A percentile compares a stretch with the other conserved stretches of the same genome.
phyloP scores from a whole-genome alignment of 2,113 vertebrate species.

The Cisticola juncidis region DNA sequence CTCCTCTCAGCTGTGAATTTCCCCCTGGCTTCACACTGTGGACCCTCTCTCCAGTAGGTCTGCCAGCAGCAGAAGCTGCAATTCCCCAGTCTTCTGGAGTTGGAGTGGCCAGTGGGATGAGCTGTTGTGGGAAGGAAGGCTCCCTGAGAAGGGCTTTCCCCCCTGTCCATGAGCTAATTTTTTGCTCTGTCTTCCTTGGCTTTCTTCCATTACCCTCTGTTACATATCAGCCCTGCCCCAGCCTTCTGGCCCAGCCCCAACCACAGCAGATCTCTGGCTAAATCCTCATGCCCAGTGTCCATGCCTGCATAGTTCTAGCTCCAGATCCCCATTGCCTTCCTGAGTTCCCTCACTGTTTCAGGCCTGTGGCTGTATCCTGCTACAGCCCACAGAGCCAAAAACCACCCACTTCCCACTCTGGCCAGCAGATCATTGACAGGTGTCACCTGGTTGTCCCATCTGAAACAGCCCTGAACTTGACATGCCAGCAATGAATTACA shows the following conservation, averaged over 20 bases:
- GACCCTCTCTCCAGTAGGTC: background rate
- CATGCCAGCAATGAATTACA: background rate
- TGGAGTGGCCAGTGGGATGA: background rate
- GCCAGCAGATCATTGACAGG: background rate
- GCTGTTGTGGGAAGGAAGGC: background rate
- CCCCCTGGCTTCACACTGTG: background rate
- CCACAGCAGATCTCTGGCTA: background rate
- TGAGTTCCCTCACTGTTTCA: background rate
- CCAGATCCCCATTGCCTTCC: accelerated
- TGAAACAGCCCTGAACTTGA: background rate
- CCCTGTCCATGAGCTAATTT: background rate
- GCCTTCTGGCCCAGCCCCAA: background rate
- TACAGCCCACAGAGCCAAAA: background rate
- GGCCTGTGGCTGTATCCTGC: background rate
- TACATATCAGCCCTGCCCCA: background rate
- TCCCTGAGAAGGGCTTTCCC: background rate
- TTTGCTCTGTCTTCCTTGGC: background rate
- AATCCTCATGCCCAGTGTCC: background rate
- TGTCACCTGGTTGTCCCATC: background rate
- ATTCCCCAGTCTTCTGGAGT: background rate
- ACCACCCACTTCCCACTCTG: background rate
- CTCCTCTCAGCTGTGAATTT: background rate
- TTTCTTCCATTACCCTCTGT: background rate
- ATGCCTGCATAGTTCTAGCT: background rate
- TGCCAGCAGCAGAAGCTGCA: background rate